Evolutionary conservation across 2,113 vertebrate species (phyloP).

Genomic region (Zingel zingel): DNA sequence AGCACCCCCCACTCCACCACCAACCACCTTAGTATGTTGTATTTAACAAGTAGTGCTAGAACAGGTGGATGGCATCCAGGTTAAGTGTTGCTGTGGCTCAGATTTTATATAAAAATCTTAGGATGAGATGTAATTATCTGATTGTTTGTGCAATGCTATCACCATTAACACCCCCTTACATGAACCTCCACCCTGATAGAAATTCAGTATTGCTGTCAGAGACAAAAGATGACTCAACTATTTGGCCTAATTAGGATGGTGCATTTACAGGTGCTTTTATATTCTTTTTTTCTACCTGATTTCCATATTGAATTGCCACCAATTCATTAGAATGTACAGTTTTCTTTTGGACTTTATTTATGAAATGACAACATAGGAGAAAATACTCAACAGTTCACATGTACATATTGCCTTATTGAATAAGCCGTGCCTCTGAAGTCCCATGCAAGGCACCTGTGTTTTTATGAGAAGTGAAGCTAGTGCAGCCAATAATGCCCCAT

Average conservation of each 20-base stretch:
- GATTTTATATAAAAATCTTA: background rate
- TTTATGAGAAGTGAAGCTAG: conserved; percentile 44
- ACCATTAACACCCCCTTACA: background rate
- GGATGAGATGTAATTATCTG: background rate
- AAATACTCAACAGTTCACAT: conserved; percentile 56
- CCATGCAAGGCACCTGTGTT: conserved; percentile 51
- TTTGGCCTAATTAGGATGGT: conserved; percentile 35
- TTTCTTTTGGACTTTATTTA: conserved; percentile 66
- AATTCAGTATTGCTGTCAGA: conserved; percentile 9
- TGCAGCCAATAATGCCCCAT: conserved; percentile 37
- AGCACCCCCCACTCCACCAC: background rate
- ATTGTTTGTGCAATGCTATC: conserved; percentile 11
- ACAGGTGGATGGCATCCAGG: background rate
- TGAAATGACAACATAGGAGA: conserved; percentile 53
- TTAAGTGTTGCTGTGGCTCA: conserved; percentile 17
- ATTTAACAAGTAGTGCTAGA: background rate
- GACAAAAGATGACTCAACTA: conserved; percentile 5
- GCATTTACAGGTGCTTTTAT: conserved; percentile 44
- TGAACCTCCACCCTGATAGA: conserved; percentile 7
- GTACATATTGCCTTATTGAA: conserved; percentile 90
- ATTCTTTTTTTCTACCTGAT: background rate
- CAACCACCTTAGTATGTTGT: conserved; percentile 4
- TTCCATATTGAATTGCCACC: conserved; percentile 32
- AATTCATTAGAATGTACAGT: conserved; percentile 75
- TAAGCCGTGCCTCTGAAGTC: conserved; percentile 75